Evolutionary conservation across 2,113 vertebrate species (phyloP).

Genomic region (Rhabdomys dilectus): DNA sequence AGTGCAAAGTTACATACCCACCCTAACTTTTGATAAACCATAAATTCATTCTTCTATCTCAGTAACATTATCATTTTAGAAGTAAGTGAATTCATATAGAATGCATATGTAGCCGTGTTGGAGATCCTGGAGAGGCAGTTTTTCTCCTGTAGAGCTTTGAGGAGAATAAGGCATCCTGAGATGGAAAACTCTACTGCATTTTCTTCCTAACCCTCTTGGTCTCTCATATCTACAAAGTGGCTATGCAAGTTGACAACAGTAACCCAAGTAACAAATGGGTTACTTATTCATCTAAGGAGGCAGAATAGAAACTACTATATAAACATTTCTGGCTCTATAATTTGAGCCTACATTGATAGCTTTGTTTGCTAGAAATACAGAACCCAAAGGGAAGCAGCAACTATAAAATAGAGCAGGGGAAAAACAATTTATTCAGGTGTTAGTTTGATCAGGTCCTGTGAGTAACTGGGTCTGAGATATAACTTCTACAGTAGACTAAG

Average conservation of each 20-base stretch:
- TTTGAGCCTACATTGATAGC: conserved; percentile 47
- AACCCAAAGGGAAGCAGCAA: conserved; percentile 24
- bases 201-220: conserved; percentile 4
- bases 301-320: conserved; percentile 17
- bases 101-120: not conserved
- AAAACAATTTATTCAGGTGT: conserved; percentile 54
- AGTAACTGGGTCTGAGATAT: conserved; percentile 16
- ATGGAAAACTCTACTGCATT: not conserved
- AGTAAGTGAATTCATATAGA: not conserved
- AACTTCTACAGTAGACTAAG: conserved; percentile 32
- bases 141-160: not conserved
- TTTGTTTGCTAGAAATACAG: not conserved
- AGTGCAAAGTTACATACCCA: not conserved
- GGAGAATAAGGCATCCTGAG: not conserved
- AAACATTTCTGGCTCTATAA: conserved; percentile 25
- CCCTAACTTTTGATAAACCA: not conserved
- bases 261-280: conserved; percentile 36
- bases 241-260: not conserved
- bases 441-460: not conserved
- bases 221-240: conserved; percentile 7
- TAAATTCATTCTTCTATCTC: not conserved
- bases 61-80: conserved; percentile 6
- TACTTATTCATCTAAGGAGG: not conserved
- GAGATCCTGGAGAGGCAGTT: not conserved
- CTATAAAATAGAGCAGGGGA: conserved; percentile 51